Percentiles rank a stretch among this genome's conserved stretches.
Conservation (phyloP, 2,888 invertebrate species). For the Melipona bicolor region DNA sequence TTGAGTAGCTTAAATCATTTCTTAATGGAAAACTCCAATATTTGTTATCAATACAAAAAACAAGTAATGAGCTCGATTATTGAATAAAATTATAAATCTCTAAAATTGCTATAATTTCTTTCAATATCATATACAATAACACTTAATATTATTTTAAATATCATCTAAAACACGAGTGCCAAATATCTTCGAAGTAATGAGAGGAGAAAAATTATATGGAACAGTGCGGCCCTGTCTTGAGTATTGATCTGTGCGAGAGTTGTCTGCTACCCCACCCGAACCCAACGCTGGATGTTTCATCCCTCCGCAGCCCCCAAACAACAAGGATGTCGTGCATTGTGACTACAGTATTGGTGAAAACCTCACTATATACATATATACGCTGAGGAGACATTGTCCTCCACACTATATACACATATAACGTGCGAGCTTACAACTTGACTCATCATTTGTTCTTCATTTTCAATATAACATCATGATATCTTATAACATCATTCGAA, state of each 20-base stretch:
- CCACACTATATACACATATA: neutral
- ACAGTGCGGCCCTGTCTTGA: slow-evolving; percentile 70
- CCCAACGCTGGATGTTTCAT: slow-evolving; percentile 64
- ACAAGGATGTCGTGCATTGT: slow-evolving; percentile 66
- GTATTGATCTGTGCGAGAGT: slow-evolving; percentile 76
- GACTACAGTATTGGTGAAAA: slow-evolving; percentile 53
- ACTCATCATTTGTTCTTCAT: neutral
- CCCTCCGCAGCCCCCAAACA: slow-evolving; percentile 58
- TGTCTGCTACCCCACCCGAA: slow-evolving; percentile 70
- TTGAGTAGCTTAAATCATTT: neutral
- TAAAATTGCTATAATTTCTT: neutral
- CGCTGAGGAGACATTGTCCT: slow-evolving; percentile 10
- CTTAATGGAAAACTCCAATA: neutral
- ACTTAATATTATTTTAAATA: neutral
- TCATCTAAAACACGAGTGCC: neutral
- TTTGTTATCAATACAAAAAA: neutral
- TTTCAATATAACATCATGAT: neutral
- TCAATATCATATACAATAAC: neutral
- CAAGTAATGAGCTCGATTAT: neutral
- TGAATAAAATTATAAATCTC: neutral
- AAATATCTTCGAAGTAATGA: slow-evolving; percentile 1
- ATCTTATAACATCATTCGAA: slow-evolving; percentile 3
- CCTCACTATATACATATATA: slow-evolving; percentile 36
- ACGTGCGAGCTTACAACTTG: neutral
- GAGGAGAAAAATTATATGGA: slow-evolving; percentile 47